phyloP scores from a whole-genome alignment of 2,113 vertebrate species.

The Paedocypris sp. region DNA sequence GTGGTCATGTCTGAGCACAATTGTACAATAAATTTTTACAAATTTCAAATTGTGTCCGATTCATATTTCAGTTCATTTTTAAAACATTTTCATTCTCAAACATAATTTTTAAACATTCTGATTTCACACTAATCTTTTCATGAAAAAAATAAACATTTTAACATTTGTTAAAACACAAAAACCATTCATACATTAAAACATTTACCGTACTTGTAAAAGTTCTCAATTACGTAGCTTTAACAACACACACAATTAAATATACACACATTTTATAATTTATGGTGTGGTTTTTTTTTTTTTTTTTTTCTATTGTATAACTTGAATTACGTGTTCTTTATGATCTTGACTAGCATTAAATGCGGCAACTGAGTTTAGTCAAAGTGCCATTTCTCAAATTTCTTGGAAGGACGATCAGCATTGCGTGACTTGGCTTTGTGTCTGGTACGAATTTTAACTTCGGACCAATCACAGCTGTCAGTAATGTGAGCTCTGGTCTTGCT shows the following conservation, averaged over 20 bases:
- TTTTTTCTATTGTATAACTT: too few relatives aligned
- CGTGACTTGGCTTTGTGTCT: conserved; percentile 20
- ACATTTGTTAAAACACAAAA: too few relatives aligned
- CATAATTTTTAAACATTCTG: not conserved
- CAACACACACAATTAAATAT: too few relatives aligned
- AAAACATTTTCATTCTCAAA: not conserved
- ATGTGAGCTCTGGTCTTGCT: not conserved
- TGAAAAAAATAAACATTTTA: too few relatives aligned
- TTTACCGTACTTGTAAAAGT: too few relatives aligned
- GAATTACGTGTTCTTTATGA: too few relatives aligned
- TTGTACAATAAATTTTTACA: conserved; percentile 54
- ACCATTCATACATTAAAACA: too few relatives aligned
- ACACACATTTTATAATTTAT: too few relatives aligned
- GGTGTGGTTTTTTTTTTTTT: too few relatives aligned
- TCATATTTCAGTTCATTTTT: not conserved
- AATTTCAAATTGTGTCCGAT: conserved; percentile 27
- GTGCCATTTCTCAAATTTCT: not conserved
- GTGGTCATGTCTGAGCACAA: conserved; percentile 37
- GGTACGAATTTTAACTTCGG: not conserved
- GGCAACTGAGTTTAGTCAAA: not conserved
- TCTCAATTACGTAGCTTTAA: too few relatives aligned
- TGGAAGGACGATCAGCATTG: not conserved
- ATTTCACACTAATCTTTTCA: too few relatives aligned
- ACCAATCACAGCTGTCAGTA: not conserved
- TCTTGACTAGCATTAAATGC: too few relatives aligned